Evolutionary conservation across 2,888 invertebrate genomes (phyloP), one percentile per base, ranked within the genome.

Genomic region (Limenitis camilla): DNA sequence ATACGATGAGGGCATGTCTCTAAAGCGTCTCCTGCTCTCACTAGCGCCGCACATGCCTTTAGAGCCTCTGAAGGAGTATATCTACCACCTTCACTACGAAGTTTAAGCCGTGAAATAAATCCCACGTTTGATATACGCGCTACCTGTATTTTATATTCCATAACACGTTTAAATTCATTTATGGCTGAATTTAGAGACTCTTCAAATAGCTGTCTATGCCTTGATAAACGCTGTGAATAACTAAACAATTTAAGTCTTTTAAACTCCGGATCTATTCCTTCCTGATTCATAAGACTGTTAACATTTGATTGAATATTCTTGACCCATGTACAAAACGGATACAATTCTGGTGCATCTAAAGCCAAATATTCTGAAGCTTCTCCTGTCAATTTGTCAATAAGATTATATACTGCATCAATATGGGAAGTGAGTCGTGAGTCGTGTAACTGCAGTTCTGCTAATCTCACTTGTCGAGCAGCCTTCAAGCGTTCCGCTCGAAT

Each of bases 91-190:
- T 84, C 79, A 52, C 56, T 61, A 10, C 77, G 76, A 54, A 84
- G 57, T 46, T 67, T 72, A 4, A 85, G 61, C 35, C 73, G 64
- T 5, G 74, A 65, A 55, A 81, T 61, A 46, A 78, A 79, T 7
- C 74, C 67, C n/a, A 79, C 65, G 56, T 81, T 84, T 0, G 82
- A 72, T 35, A 81, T 72, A n/a, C 82, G 71, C 7, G 69, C 81
- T 38, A 72, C 71, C 58, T 85, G 84, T 42, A 82, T 58, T n/a
- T 71, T 64, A 27, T 72, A 59, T 30, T 76, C 69, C 0, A 78
- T 45, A n/a, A 65, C 54, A 28, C 53, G 65, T 51, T 74, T 81
- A 54, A 62, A 73, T 1, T 62, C 56, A 5, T 61, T 65, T 10
- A 77, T 49, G 2, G 68, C 71, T 6, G 39, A 41, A 40, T 73